phyloP scores from a whole-genome alignment of 1,140 invertebrate genomes.

The Eurosta solidaginis region DNA sequence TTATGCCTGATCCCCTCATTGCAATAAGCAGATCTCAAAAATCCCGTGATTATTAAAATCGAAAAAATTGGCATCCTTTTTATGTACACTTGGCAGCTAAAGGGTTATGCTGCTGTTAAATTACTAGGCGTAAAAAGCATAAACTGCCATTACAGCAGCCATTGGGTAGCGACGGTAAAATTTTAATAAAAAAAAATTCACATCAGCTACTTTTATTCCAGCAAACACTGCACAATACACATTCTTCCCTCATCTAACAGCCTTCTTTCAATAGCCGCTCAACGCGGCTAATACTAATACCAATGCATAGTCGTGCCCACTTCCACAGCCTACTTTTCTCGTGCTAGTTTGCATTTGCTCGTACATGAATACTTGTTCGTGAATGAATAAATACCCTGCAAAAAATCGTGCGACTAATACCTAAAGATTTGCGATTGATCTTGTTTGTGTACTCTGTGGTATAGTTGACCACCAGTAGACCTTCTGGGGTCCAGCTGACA shows the following conservation, averaged over 20 bases:
- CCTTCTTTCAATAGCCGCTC: neutral
- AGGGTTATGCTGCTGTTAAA: neutral
- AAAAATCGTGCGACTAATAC: too few relatives aligned
- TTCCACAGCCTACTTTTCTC: neutral
- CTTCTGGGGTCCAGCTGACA: too few relatives aligned
- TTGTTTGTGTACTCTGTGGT: too few relatives aligned
- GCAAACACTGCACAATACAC: neutral
- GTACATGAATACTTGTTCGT: neutral
- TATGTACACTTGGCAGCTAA: constrained; percentile 2
- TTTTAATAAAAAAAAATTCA: neutral
- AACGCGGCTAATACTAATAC: neutral
- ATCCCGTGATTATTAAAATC: too few relatives aligned
- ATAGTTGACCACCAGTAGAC: too few relatives aligned
- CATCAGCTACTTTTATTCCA: neutral
- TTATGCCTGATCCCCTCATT: too few relatives aligned
- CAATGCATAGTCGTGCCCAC: neutral
- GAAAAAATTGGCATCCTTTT: too few relatives aligned
- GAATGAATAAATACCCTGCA: too few relatives aligned
- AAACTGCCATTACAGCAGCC: neutral
- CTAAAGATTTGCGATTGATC: too few relatives aligned
- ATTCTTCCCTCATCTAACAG: neutral
- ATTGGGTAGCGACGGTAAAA: neutral
- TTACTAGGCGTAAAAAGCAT: neutral
- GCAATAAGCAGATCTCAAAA: too few relatives aligned
- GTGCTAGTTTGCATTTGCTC: neutral